Evolutionary conservation across 2,113 vertebrate species (phyloP), one percentile per base, ranked within the genome.

Genomic region (Myotis yumanensis): DNA sequence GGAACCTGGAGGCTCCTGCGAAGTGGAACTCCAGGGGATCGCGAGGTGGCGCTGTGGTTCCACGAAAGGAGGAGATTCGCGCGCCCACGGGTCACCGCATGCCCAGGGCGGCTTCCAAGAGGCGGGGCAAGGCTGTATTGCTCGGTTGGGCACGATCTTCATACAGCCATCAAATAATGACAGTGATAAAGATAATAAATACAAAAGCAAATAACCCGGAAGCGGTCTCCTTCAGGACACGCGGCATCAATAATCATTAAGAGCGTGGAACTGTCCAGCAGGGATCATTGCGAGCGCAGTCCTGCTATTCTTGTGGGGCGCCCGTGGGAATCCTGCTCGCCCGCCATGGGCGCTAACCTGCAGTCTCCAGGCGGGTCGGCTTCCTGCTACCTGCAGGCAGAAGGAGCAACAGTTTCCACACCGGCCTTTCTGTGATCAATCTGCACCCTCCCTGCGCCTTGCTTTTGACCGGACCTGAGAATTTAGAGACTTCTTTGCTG

Each of bases 11-110:
- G 20, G 81, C 35, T 90, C n/a, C 1, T 69, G 40, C 3, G 23
- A 69, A 37, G 37, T 20, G 10, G 4, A 16, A 57, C 20, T 4
- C 73, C 1, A 8, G 7, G 15, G 2, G 66, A 6, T 37, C 97
- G 37, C 94, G 7, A 96, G 97, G 94, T 93, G 97, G 96, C 95
- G 96, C 97, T 97, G 96, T 97, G 92, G 95, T 69, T 96, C 96
- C 91, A 97, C 40, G 46, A 28, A 90, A 89, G 11, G 71, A 64
- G n/a, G 51, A 37, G 54, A 48, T 3, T 72, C 17, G 0, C n/a
- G 72, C 6, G 12, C 37, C 1, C 3, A 37, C 30, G 28, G 11
- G 64, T n/a, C 52, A 6, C 37, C 3, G 46, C 32, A 0, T 0
- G 5, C 73, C 11, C 9, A 2, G 2, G 28, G 84, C 11, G 11